A percentile compares a stretch with the other conserved stretches of the same genome.
Conservation (phyloP, 2,113 vertebrate species). For the Diadophis punctatus region DNA sequence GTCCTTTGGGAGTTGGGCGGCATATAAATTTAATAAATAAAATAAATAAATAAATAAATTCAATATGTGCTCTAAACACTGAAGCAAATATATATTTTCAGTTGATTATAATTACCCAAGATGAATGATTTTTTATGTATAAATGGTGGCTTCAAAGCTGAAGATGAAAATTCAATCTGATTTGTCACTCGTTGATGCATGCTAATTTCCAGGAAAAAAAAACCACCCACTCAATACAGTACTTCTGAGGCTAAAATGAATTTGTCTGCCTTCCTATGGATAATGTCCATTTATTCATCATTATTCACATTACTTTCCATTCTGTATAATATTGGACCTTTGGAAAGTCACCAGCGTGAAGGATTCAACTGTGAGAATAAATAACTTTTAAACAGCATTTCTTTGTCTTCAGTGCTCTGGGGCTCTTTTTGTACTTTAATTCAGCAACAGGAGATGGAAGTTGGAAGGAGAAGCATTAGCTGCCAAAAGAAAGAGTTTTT, state of each 20-base stretch:
- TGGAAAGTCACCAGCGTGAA: slow-evolving; percentile 29
- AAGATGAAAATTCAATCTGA: slow-evolving; percentile 17
- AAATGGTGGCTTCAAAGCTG: background rate
- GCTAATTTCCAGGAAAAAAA: slow-evolving; percentile 34
- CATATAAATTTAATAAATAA: no score
- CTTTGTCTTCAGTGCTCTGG: slow-evolving; percentile 18
- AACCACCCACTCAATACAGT: background rate
- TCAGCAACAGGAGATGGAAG: background rate
- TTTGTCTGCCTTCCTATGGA: slow-evolving; percentile 22
- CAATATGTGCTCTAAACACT: slow-evolving; percentile 1
- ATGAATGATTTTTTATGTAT: background rate
- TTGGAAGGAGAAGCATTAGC: background rate
- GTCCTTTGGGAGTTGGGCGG: no score
- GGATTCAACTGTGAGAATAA: slow-evolving; percentile 37
- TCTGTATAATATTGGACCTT: slow-evolving; percentile 23
- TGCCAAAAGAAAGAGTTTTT: background rate
- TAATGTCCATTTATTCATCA: background rate
- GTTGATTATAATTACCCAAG: slow-evolving; percentile 17
- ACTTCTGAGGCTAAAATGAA: slow-evolving; percentile 24
- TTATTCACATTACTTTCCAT: slow-evolving; percentile 38
- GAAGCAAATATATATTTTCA: slow-evolving; percentile 4
- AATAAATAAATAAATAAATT: no score
- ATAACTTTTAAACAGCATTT: slow-evolving; percentile 43
- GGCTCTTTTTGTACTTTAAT: slow-evolving; percentile 35
- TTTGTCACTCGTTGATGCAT: slow-evolving; percentile 14